Evolutionary conservation across 2,113 vertebrate species (phyloP).

Genomic region (Triplophysa tibetana): DNA sequence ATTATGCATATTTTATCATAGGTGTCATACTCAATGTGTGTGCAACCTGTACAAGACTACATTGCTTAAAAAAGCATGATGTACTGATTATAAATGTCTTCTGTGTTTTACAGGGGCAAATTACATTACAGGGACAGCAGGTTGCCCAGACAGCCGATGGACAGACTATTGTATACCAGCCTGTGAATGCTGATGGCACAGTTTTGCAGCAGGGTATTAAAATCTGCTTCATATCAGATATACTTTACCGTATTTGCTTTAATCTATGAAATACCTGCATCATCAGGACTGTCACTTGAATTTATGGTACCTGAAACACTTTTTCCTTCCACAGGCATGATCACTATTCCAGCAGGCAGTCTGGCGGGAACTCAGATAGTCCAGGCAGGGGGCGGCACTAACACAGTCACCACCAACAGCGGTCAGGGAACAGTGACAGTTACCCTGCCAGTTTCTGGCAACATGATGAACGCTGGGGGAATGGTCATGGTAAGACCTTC

Average conservation of each 20-base stretch:
- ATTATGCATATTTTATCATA: background rate
- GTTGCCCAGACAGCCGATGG: conserved; percentile 97
- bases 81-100: background rate
- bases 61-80: background rate
- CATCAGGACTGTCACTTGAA: background rate
- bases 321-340: conserved; percentile 88
- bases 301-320: background rate
- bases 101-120: conserved; percentile 80
- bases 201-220: conserved; percentile 93
- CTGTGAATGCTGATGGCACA: conserved; percentile 95
- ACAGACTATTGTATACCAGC: conserved; percentile 98
- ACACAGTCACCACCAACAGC: conserved; percentile 94
- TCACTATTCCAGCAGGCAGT: conserved; percentile 96
- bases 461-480: conserved; percentile 95
- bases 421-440: conserved; percentile 97
- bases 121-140: conserved; percentile 95
- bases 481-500: conserved; percentile 95
- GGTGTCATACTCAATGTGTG: background rate
- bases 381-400: conserved; percentile 87
- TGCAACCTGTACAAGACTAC: background rate
- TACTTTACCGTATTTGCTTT: too few species aligned
- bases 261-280: too few species aligned
- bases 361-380: conserved; percentile 97
- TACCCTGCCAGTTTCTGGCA: conserved; percentile 94
- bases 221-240: background rate